Conservation (phyloP, 2,113 vertebrate species). For the Malurus alboscapulatus region DNA sequence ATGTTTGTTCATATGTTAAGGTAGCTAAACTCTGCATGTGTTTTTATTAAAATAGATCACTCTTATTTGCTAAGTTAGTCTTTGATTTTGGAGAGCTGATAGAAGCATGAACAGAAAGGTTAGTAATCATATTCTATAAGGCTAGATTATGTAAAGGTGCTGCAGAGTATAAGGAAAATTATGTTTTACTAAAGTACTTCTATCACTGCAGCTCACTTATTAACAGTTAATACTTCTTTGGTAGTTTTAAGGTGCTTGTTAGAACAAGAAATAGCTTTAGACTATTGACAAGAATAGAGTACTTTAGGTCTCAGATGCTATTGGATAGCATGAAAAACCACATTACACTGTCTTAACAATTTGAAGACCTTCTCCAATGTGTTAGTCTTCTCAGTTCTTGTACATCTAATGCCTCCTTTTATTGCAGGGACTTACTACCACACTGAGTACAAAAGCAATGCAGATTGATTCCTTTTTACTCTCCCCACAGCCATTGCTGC, state of each 20-base stretch:
- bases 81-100: slow-evolving; percentile 11
- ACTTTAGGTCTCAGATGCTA: not conserved
- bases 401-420: not conserved
- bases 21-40: slow-evolving; percentile 6
- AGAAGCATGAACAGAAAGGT: not conserved
- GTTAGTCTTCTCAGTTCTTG: not conserved
- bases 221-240: slow-evolving; percentile 58
- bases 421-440: not conserved
- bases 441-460: not conserved
- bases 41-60: slow-evolving; percentile 7
- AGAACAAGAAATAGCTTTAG: slow-evolving; percentile 5
- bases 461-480: not conserved
- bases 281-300: not conserved
- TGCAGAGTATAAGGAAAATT: slow-evolving; percentile 6
- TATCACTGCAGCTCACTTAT: slow-evolving; percentile 15
- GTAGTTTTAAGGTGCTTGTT: slow-evolving; percentile 58
- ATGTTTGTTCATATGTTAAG: slow-evolving; percentile 9
- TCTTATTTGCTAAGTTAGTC: slow-evolving; percentile 38
- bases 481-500: not conserved
- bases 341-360: not conserved
- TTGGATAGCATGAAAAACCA: not conserved
- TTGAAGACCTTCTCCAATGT: not conserved
- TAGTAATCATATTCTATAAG: slow-evolving; percentile 52
- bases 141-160: not conserved
- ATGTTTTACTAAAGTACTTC: slow-evolving; percentile 3